These are phyloP conservation scores for Atrichornis clamosus DNA, from an alignment of 2,113 vertebrate genomes.

Conservation along the genomic window DNA sequence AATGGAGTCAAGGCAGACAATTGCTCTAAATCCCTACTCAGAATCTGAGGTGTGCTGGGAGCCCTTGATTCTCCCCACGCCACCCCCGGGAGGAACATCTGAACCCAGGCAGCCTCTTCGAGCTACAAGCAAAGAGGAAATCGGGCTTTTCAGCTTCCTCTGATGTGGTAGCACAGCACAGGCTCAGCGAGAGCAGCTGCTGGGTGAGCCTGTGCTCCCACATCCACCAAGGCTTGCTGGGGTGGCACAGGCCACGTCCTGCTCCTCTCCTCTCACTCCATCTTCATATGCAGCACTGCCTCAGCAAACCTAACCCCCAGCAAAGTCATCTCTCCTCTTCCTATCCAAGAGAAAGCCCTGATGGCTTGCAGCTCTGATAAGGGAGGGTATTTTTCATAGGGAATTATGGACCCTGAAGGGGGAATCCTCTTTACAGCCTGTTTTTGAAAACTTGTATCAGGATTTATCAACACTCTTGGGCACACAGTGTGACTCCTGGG, in stretches of 20 bases:
- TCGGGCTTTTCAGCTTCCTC: background rate
- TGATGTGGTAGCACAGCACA: fast-evolving
- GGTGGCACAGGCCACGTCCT: background rate
- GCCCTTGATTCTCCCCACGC: fast-evolving
- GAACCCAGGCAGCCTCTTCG: background rate
- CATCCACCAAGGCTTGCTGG: background rate
- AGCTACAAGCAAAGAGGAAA: background rate
- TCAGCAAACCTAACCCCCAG: background rate
- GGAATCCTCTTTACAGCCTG: background rate
- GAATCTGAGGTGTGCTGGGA: fast-evolving
- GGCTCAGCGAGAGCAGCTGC: fast-evolving
- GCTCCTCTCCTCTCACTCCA: background rate
- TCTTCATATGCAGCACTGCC: background rate
- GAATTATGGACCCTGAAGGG: background rate
- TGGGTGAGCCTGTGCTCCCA: fast-evolving
- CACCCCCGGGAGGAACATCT: fast-evolving
- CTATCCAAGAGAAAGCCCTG: background rate
- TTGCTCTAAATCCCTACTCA: background rate
- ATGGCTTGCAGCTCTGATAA: background rate
- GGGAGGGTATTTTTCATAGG: background rate
- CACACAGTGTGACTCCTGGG: background rate
- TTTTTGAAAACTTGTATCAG: background rate
- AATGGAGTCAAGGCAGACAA: background rate
- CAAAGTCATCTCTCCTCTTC: background rate
- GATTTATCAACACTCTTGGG: background rate